These are phyloP conservation scores for Acrocephalus kingi DNA, from an alignment of 2,113 vertebrate species.

Conservation along the genomic window DNA sequence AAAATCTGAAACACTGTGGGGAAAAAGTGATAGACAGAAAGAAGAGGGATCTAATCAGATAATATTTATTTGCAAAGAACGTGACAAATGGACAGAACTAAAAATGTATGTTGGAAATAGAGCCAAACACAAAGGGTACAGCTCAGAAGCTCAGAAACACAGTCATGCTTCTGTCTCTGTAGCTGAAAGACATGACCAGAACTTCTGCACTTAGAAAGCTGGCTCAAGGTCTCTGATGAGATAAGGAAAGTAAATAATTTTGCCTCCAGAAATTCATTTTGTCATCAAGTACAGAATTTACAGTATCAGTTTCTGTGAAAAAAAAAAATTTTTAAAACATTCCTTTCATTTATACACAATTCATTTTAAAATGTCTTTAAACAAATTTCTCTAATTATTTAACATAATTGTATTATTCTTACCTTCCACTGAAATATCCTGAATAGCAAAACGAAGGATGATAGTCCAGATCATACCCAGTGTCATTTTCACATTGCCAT, in stretches of 20 bases:
- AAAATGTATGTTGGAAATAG: background rate
- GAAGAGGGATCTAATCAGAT: background rate
- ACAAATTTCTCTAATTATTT: background rate
- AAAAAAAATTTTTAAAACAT: background rate
- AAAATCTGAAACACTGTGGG: background rate
- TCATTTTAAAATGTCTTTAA: background rate
- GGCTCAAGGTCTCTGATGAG: background rate
- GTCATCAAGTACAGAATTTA: background rate
- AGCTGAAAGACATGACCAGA: background rate
- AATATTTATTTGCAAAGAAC: background rate
- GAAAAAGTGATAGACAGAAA: background rate
- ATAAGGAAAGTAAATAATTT: background rate
- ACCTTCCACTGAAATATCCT: constrained; percentile 99
- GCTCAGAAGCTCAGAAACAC: background rate
- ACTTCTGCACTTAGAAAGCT: background rate
- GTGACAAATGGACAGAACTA: background rate
- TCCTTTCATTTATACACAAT: background rate
- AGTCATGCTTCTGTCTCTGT: background rate
- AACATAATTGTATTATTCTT: background rate
- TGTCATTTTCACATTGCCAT: constrained; percentile 98
- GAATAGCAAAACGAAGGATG: constrained; percentile 98
- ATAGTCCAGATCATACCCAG: constrained; percentile 99
- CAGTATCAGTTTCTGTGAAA: background rate
- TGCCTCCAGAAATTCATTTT: background rate
- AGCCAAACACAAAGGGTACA: background rate